Evolutionary conservation across 2,797 vertebrate genomes (phyloP), one percentile per base, ranked within the genome.

Genomic region (Poeciliopsis turneri): DNA sequence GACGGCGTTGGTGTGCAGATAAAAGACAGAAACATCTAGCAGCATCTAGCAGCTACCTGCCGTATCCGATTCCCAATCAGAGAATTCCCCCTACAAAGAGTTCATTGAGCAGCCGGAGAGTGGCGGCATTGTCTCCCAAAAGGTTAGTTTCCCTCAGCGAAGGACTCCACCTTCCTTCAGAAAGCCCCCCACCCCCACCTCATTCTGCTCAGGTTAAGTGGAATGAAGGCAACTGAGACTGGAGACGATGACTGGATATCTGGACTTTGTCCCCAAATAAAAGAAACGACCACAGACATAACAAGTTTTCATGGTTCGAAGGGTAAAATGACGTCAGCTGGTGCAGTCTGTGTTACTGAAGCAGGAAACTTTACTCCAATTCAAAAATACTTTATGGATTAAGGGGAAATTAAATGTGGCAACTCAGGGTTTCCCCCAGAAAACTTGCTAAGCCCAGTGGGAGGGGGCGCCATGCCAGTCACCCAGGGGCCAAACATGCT

Each of bases 141-240:
- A 96, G 95, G 95, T 96, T 96, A 96, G 90, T 91, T 91, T 92
- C 91, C 92, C 92, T 59, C 78, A 89, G 93, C 89, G 90, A 88
- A 89, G 81, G 87, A 88, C 91, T 88, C 83, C 90, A 91, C 88
- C 93, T 94, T 92, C 88, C 81, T 87, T 86, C 86, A 87, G 86
- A 91, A 81, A 89, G 11, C 1, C 83, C 88, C 87, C 86, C 88
- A 89, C 84, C 85, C 84, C 53, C 53, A 55, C 53, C 79, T 80
- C 93, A 95, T 94, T 95, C 95, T 93, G 92, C 86, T n/a, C 55
- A 90, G 95, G 95, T 96, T 95, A 96, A 95, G 95, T 94, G 94
- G 94, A 95, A 94, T 90, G 91, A 74, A 81, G 91, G 82, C 72
- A 57, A 55, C 33, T 69, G 86, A 84, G 86, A 85, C 39, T 16